Conservation (phyloP, 2,113 vertebrate species). For the Gorsachius goisagi region DNA sequence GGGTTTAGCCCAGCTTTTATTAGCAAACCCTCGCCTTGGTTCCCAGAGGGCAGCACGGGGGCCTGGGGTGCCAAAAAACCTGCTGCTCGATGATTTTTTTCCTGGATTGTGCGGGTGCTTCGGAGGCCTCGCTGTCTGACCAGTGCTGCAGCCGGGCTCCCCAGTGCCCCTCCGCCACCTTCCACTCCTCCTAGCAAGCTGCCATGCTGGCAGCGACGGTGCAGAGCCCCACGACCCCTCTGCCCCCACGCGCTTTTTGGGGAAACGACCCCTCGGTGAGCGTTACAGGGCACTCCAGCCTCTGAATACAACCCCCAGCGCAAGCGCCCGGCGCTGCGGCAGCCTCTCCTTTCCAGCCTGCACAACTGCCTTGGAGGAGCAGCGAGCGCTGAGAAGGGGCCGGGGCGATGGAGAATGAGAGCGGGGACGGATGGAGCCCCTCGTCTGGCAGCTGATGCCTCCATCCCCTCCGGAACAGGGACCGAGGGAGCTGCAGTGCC, state of each 20-base stretch:
- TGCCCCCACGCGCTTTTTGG: not conserved
- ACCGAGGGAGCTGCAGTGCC: accelerated
- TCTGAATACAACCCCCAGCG: not conserved
- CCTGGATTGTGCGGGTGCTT: accelerated
- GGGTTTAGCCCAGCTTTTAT: not conserved
- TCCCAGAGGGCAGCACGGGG: not conserved
- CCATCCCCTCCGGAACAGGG: not conserved
- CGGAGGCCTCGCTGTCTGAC: not conserved
- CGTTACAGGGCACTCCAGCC: not conserved
- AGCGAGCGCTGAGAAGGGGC: not conserved
- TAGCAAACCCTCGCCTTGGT: not conserved
- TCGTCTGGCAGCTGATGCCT: not conserved
- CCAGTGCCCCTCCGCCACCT: not conserved
- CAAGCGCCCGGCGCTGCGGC: not conserved
- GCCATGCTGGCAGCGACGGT: accelerated
- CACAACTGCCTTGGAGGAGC: not conserved
- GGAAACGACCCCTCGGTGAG: not conserved
- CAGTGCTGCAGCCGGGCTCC: not conserved
- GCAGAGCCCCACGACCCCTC: not conserved
- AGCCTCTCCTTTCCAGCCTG: not conserved
- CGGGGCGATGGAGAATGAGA: not conserved
- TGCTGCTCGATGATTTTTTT: too few relatives aligned
- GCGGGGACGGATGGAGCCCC: not conserved
- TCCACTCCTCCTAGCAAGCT: not conserved
- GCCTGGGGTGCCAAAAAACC: not conserved